Evolutionary conservation across 2,888 invertebrate species (phyloP).

Genomic region (Euplexia lucipara): DNA sequence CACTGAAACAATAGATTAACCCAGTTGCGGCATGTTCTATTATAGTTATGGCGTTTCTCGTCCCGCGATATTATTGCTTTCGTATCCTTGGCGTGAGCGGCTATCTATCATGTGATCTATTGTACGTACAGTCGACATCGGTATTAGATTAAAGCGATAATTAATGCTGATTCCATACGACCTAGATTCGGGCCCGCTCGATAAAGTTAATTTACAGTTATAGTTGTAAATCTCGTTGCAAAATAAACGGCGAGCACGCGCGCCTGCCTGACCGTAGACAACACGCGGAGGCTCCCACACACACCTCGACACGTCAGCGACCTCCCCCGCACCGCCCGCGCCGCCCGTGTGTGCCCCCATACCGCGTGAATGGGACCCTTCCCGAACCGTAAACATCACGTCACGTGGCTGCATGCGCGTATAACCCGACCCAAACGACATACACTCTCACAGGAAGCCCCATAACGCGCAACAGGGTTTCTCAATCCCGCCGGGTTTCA

Average conservation of each 20-base stretch:
- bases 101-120: constrained; percentile 91
- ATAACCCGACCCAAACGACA: constrained; percentile 72
- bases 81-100: constrained; percentile 88
- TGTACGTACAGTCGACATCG: constrained; percentile 88
- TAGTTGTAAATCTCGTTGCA: constrained; percentile 90
- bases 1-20: constrained; percentile 88
- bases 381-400: constrained; percentile 74
- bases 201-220: constrained; percentile 91
- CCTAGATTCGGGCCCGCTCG: constrained; percentile 89
- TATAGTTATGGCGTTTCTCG: constrained; percentile 77
- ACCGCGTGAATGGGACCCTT: constrained; percentile 81
- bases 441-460: constrained; percentile 58
- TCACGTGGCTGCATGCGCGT: constrained; percentile 76
- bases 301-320: constrained; percentile 71
- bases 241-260: constrained; percentile 87
- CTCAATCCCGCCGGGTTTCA: constrained; percentile 69
- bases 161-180: constrained; percentile 91
- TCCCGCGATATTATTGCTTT: constrained; percentile 80
- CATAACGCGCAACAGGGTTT: constrained; percentile 57
- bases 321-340: constrained; percentile 35
- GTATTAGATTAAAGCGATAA: constrained; percentile 90
- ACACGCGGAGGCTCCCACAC: constrained; percentile 86
- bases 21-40: constrained; percentile 79
- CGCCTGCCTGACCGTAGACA: constrained; percentile 88
- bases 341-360: constrained; percentile 63